Evolutionary conservation across 2,888 invertebrate genomes (phyloP), one percentile per base, ranked within the genome.

Genomic region (Megalurothrips usitatus): DNA sequence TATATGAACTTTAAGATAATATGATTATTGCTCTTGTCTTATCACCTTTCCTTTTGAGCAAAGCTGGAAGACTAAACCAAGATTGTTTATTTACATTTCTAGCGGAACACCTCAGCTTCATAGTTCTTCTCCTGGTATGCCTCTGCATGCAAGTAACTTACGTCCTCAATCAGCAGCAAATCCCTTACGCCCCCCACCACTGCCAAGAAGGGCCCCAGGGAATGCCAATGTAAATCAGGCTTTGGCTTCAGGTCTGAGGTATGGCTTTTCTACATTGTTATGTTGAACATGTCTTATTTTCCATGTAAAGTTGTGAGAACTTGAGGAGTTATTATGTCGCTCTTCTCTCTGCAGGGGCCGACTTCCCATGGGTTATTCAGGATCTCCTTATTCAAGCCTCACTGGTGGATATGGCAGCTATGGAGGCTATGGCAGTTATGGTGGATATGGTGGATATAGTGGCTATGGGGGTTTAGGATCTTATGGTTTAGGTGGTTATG

Each of bases 351-450:
- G 34, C 34, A 43, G 34, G 34, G 2, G 3, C 34, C 34, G 34
- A 43, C 34, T 43, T 43, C 34, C 34, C 34, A 43, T 43, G 34
- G 34, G 34, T 43, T 43, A 43, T 43, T 43, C 34, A 43, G 34
- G 34, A 43, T 2, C 34, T 6, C 26, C 68, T 8, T 75, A 75
- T 26, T 23, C 23, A 26, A 26, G 68, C 17, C 58, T 58, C 19
- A 58, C 58, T 26, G 68, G 68, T 1, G 68, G 68, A 23, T 75
- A 75, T 75, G 68, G 68, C 12, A 75, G 68, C 23, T 75, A 75
- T 23, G 68, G 68, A 23, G 9, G 68, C 23, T 75, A 26, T 75
- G 68, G 68, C 11, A 26, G 68, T 12, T 75, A 75, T 75, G 68
- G 68, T 12, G 26, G 26, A 26, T 75, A 75, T 23, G 23, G 68